These are phyloP conservation scores for Digitonthophagus gazella DNA, from an alignment of 2,888 invertebrate species.

Conservation along the genomic window DNA sequence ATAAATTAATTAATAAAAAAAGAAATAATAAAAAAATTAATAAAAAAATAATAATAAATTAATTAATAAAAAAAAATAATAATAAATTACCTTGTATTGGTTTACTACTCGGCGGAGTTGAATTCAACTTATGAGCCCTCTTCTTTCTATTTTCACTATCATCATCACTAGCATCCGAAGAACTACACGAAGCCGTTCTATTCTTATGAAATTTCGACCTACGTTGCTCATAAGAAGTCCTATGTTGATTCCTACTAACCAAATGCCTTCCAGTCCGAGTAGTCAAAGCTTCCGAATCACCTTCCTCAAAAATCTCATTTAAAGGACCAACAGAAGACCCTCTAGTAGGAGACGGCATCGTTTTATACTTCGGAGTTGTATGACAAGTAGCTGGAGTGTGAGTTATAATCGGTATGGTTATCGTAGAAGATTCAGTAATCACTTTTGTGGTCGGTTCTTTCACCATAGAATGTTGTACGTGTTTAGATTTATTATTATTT, in stretches of 20 bases:
- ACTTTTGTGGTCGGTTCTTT: conserved; percentile 46
- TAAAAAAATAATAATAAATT: background rate
- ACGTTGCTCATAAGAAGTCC: conserved; percentile 56
- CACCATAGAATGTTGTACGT: conserved; percentile 31
- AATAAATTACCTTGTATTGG: conserved; percentile 42
- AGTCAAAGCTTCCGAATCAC: conserved; percentile 44
- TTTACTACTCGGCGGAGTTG: conserved; percentile 48
- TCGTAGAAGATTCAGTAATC: conserved; percentile 57
- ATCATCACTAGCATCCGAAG: conserved; percentile 89
- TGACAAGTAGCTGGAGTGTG: conserved; percentile 43
- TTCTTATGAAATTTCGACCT: conserved; percentile 70
- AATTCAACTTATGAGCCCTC: conserved; percentile 69
- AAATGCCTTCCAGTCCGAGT: conserved; percentile 39
- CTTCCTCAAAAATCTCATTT: conserved; percentile 70
- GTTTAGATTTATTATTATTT: conserved; percentile 38
- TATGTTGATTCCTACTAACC: conserved; percentile 43
- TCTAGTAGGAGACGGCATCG: conserved; percentile 58
- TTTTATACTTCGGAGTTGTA: conserved; percentile 55
- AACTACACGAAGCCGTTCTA: conserved; percentile 86
- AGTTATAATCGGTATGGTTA: conserved; percentile 55
- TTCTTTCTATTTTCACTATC: conserved; percentile 82
- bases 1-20: no score
- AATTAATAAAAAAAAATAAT: no score
- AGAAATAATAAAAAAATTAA: background rate
- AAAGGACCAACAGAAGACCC: conserved; percentile 50